phyloP scores from a whole-genome alignment of 2,113 vertebrate species.

The Mirza zaza region DNA sequence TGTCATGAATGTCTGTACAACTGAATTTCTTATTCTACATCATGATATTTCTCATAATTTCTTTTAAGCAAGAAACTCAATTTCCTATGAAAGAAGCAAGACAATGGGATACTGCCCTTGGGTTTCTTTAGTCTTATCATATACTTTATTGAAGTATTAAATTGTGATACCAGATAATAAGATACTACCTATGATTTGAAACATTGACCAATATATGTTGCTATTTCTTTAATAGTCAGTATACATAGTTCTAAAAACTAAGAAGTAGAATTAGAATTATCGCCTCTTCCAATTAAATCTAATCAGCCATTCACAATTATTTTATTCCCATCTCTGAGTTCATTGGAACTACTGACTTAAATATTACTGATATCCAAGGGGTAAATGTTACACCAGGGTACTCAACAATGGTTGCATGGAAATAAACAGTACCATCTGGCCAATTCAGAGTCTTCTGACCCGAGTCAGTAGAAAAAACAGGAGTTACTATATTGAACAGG shows the following conservation, averaged over 20 bases:
- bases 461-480: not conserved
- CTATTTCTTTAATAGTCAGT: not conserved
- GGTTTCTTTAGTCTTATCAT: not conserved
- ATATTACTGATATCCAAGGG: not conserved
- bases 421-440: not conserved
- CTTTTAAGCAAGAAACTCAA: not conserved
- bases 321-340: not conserved
- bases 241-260: not conserved
- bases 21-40: not conserved
- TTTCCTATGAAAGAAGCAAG: not conserved
- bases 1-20: not conserved
- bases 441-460: not conserved
- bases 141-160: not conserved
- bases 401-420: not conserved
- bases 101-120: not conserved
- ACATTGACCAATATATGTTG: not conserved
- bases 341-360: not conserved
- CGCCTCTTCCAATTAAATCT: not conserved
- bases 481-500: not conserved
- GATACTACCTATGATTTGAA: not conserved
- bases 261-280: not conserved
- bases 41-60: not conserved
- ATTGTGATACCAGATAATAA: not conserved
- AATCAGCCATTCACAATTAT: not conserved
- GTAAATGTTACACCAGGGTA: not conserved